Conservation (phyloP, 2,888 invertebrate species). For the Limnephilus auricula region DNA sequence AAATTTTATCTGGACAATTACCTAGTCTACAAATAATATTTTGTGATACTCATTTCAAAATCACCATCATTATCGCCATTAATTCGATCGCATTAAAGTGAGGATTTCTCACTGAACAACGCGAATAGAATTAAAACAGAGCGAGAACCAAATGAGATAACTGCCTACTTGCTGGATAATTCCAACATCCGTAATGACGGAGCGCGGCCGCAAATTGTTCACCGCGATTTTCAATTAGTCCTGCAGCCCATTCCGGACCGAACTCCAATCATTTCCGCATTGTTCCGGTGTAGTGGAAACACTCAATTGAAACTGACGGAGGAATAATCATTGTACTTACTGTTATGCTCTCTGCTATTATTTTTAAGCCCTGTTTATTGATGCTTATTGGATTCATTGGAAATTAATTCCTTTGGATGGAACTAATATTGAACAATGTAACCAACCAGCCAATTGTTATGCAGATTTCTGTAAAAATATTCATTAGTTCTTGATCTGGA, state of each 20-base stretch:
- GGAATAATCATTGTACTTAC: not conserved
- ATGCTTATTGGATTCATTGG: no score
- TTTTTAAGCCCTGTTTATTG: no score
- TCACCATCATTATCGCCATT: no score
- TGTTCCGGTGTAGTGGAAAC: not conserved
- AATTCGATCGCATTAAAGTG: no score
- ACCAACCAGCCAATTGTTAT: no score
- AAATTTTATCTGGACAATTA: not conserved
- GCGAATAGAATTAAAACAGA: not conserved
- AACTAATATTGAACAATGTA: no score
- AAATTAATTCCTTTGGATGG: no score
- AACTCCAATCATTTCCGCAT: not conserved
- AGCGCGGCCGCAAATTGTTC: not conserved
- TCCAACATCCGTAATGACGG: not conserved
- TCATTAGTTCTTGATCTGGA: no score
- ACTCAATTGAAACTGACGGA: not conserved
- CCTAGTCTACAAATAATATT: not conserved
- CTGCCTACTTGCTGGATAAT: not conserved
- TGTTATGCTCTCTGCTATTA: not conserved
- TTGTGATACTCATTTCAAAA: not conserved
- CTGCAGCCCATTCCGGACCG: not conserved
- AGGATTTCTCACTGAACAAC: not conserved
- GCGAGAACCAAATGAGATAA: not conserved
- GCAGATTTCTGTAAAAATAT: no score
- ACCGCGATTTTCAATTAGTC: constrained; percentile 2